Evolutionary conservation across 2,797 vertebrate genomes (phyloP).

Genomic region (Cuniculus paca): DNA sequence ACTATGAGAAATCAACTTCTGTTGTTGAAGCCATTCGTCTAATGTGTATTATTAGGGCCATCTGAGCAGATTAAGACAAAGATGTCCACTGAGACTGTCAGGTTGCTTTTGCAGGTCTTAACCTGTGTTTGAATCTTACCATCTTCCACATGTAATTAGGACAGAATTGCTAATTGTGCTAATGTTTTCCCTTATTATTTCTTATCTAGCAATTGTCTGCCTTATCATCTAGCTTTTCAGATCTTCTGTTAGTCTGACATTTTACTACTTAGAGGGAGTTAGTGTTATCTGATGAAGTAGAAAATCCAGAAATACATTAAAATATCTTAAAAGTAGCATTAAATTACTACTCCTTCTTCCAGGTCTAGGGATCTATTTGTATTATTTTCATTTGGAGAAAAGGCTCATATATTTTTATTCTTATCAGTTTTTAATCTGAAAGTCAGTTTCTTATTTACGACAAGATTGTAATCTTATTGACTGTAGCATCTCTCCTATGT

Average conservation of each 20-base stretch:
- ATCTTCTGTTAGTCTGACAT: conserved; percentile 14
- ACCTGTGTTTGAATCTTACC: not conserved
- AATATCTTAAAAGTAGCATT: conserved; percentile 59
- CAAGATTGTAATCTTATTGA: conserved; percentile 32
- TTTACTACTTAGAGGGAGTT: conserved; percentile 45
- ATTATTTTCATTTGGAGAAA: conserved; percentile 51
- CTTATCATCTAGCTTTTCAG: conserved; percentile 17
- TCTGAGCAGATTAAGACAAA: not conserved
- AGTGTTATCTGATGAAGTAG: conserved; percentile 56
- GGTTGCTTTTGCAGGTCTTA: not conserved
- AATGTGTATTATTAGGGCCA: not conserved
- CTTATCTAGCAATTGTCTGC: conserved; percentile 14
- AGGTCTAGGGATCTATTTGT: not conserved
- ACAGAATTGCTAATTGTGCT: conserved; percentile 26
- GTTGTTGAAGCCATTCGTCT: not conserved
- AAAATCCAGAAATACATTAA: conserved; percentile 52
- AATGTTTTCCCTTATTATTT: conserved; percentile 22
- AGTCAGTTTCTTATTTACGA: conserved; percentile 24
- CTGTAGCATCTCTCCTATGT: not conserved
- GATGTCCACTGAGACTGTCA: not conserved
- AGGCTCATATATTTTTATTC: not conserved
- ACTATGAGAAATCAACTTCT: not conserved
- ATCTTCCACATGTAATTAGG: not conserved
- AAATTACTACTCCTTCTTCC: not conserved
- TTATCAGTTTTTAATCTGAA: not conserved